Conservation (phyloP, 2,797 vertebrate genomes). For the Craterocephalus amniculus region DNA sequence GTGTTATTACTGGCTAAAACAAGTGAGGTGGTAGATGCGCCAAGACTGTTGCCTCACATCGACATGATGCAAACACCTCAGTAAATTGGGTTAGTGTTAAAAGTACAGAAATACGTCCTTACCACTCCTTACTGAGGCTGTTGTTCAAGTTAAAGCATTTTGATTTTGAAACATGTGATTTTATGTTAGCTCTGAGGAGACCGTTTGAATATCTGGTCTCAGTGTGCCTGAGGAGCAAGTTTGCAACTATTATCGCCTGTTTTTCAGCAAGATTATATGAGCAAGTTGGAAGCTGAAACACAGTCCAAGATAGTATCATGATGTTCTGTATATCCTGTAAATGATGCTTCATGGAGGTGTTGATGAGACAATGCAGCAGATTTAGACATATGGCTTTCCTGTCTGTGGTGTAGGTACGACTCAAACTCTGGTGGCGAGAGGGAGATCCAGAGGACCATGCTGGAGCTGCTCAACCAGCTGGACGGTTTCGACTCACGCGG, state of each 20-base stretch:
- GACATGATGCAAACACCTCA: neutral
- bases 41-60: neutral
- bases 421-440: constrained; percentile 96
- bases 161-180: neutral
- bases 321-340: neutral
- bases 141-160: neutral
- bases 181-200: neutral
- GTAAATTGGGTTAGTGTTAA: neutral
- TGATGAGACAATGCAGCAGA: too few relatives aligned
- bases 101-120: neutral
- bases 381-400: neutral
- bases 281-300: neutral
- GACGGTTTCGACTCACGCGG: constrained; percentile 97
- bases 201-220: neutral
- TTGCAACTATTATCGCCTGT: neutral
- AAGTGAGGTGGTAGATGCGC: neutral
- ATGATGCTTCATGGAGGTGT: neutral
- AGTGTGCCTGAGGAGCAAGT: neutral
- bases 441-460: constrained; percentile 97
- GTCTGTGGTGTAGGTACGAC: constrained; percentile 86
- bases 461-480: constrained; percentile 96
- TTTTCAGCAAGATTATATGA: neutral
- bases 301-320: neutral
- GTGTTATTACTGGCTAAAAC: constrained; percentile 7
- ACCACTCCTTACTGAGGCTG: neutral